Percentiles rank a stretch among this genome's conserved stretches.
Conservation (phyloP, 2,797 vertebrate genomes). For the Ibycter americanus region DNA sequence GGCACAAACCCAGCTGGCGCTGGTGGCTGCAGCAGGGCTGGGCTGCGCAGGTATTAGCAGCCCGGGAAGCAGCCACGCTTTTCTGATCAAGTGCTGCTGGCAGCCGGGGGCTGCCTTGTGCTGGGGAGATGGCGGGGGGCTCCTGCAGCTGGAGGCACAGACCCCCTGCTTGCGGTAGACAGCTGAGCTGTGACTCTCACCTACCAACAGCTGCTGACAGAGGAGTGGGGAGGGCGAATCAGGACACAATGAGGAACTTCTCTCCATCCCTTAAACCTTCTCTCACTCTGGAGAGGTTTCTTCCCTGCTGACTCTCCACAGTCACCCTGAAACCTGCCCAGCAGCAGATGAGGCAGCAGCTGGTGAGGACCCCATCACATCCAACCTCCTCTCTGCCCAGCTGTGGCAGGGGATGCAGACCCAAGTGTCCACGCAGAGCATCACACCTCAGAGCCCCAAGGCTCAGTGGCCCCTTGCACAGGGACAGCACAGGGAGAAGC, state of each 20-base stretch:
- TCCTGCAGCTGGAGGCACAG: not conserved
- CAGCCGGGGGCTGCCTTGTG: not conserved
- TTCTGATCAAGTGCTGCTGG: not conserved
- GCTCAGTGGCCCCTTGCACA: accelerated
- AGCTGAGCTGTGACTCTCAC: not conserved
- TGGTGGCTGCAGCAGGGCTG: not conserved
- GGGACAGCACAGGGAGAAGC: not conserved
- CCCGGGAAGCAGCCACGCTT: not conserved
- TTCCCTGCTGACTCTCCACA: not conserved
- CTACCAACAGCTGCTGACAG: not conserved
- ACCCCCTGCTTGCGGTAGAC: accelerated
- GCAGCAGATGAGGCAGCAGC: not conserved
- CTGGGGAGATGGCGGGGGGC: accelerated
- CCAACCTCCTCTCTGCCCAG: not conserved
- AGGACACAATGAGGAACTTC: not conserved
- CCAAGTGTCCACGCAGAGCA: not conserved
- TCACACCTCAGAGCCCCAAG: not conserved
- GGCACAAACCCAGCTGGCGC: slow-evolving; percentile 1
- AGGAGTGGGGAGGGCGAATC: not conserved
- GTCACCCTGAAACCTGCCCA: not conserved
- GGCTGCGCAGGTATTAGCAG: not conserved
- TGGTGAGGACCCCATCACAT: not conserved
- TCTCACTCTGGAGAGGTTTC: not conserved
- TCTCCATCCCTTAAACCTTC: not conserved
- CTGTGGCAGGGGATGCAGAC: not conserved